Evolutionary conservation across 2,888 invertebrate genomes (phyloP).

Genomic region (Drosophila formosana): DNA sequence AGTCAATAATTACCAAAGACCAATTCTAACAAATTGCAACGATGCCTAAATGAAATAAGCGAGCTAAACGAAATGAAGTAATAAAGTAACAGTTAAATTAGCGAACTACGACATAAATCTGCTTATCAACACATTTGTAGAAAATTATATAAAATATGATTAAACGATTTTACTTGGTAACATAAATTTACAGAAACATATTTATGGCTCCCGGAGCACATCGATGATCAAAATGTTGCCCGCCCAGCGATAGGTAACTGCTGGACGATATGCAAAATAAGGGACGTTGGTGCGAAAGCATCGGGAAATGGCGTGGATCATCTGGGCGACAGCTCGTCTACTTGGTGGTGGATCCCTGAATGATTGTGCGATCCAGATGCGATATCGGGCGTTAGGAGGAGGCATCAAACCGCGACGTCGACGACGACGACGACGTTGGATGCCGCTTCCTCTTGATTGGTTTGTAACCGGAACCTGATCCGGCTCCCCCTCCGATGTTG

Average conservation of each 20-base stretch:
- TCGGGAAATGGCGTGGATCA: slow-evolving; percentile 23
- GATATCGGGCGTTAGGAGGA: not conserved
- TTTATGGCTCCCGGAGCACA: not conserved
- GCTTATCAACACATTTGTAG: too few species aligned
- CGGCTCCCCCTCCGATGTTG: not conserved
- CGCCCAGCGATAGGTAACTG: slow-evolving; percentile 7
- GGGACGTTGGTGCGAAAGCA: slow-evolving; percentile 19
- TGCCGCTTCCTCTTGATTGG: not conserved
- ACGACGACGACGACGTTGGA: slow-evolving; percentile 4
- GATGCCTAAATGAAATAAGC: too few species aligned
- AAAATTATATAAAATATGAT: too few species aligned
- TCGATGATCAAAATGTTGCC: slow-evolving; percentile 6
- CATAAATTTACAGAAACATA: not conserved
- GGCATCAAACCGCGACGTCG: not conserved
- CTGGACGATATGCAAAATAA: slow-evolving; percentile 17
- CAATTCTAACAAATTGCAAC: too few species aligned
- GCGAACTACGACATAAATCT: too few species aligned
- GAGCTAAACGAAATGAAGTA: too few species aligned
- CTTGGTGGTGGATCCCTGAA: not conserved
- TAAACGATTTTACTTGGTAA: too few species aligned
- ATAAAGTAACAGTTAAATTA: too few species aligned
- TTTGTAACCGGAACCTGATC: too few species aligned
- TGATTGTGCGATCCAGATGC: slow-evolving; percentile 15
- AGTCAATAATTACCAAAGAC: too few species aligned
- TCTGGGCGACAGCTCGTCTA: slow-evolving; percentile 13